Conservation (phyloP, 1,140 invertebrate genomes). For the Lysiphlebus fabarum region DNA sequence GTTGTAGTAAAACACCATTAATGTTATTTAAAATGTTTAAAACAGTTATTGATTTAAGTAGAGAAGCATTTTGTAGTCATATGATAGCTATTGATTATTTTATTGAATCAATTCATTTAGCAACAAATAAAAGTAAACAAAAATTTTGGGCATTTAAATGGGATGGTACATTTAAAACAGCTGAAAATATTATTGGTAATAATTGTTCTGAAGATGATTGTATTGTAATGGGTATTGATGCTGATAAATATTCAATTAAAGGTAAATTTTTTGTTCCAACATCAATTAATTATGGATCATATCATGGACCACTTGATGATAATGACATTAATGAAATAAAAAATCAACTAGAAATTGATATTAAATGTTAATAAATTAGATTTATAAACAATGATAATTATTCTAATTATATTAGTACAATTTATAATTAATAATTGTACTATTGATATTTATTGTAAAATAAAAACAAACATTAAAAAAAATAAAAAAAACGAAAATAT, state of each 20-base stretch:
- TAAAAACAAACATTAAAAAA: too few relatives aligned
- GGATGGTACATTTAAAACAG: slow-evolving; percentile 53
- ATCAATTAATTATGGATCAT: slow-evolving; percentile 31
- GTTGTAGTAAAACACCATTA: slow-evolving; percentile 46
- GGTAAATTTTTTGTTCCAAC: slow-evolving; percentile 43
- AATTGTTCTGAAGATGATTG: slow-evolving; percentile 32
- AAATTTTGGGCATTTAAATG: slow-evolving; percentile 55
- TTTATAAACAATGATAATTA: too few relatives aligned
- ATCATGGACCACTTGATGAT: slow-evolving; percentile 7
- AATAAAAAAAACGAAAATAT: too few relatives aligned
- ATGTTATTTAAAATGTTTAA: slow-evolving; percentile 44
- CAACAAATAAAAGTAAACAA: slow-evolving; percentile 45
- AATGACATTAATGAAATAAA: background rate
- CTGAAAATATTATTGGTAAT: slow-evolving; percentile 27
- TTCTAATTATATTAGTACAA: too few relatives aligned
- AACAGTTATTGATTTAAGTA: slow-evolving; percentile 39
- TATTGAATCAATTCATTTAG: slow-evolving; percentile 54
- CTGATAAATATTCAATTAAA: slow-evolving; percentile 33
- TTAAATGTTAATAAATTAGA: too few relatives aligned
- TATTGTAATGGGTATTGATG: slow-evolving; percentile 39
- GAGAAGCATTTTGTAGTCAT: slow-evolving; percentile 59
- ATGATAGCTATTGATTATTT: slow-evolving; percentile 58
- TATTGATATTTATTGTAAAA: too few relatives aligned
- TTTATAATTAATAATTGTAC: too few relatives aligned
- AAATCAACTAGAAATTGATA: too few relatives aligned